A percentile compares a stretch with the other conserved stretches of the same genome.
Evolutionary conservation across 2,113 vertebrate species (phyloP).

Genomic region (Lagopus muta): DNA sequence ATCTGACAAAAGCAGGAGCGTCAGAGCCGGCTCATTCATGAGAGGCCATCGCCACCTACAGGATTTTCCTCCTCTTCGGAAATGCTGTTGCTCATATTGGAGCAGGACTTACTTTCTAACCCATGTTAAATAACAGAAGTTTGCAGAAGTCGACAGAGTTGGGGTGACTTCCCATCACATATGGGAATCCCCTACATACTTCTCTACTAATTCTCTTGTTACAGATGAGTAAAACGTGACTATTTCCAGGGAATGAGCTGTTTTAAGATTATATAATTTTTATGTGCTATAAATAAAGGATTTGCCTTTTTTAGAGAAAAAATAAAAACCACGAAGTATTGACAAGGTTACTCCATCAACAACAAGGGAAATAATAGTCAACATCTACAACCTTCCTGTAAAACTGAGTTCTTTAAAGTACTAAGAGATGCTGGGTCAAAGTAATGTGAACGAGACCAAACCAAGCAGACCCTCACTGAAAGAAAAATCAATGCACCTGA

Average conservation of each 20-base stretch:
- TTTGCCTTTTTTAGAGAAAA: background rate
- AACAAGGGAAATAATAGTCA: background rate
- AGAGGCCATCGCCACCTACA: conserved; percentile 81
- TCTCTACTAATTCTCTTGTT: background rate
- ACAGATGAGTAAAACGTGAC: background rate
- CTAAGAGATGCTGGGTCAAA: background rate
- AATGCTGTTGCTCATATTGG: background rate
- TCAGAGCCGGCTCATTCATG: conserved; percentile 67
- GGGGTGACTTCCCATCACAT: background rate
- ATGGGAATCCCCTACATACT: background rate
- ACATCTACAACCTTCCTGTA: background rate
- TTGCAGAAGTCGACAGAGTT: background rate
- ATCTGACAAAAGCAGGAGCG: conserved; percentile 49
- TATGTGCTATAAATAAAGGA: background rate
- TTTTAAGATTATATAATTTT: background rate
- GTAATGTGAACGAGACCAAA: conserved; percentile 31
- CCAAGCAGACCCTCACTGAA: conserved; percentile 20
- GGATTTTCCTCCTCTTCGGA: conserved; percentile 32
- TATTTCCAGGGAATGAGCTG: background rate
- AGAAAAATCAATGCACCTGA: conserved; percentile 49
- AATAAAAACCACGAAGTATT: background rate
- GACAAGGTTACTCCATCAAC: background rate
- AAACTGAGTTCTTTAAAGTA: conserved; percentile 2
- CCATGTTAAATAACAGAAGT: background rate
- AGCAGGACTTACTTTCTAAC: background rate